Base-by-base conservation (phyloP, 2,888 invertebrate species). In the Drosophila subsilvestris region DNA sequence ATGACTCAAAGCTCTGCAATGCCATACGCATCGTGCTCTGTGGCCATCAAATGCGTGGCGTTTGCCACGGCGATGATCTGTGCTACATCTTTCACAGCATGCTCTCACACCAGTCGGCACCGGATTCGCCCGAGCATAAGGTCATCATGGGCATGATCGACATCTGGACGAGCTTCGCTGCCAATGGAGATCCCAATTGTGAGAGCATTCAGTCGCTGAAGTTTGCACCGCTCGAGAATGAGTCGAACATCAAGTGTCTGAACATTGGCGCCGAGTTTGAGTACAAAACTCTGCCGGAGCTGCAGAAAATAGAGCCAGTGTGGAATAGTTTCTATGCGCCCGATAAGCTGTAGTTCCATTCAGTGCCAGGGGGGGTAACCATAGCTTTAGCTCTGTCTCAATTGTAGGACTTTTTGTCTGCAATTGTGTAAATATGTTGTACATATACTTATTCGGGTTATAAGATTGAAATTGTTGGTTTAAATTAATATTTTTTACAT, bases 1-100 rank as follows among this genome's bases (percentile, higher is more conserved):
- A 89, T 60, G 92, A 92, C 55, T 91, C 92, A 2, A 79, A 84
- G 32, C 75, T 85, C 3, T 84, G 86, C 55, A 90, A 90, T 60
- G 80, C 88, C 43, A 89, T 90, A 44, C 81, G 89, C n/a, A 84
- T 89, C 29, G 60, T 91, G 14, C 76, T 91, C 9, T 91, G 90
- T 37, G 91, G 90, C 12, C 76, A 79, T 5, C 77, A 85, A 42
- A 59, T 90, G 22, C 78, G 84, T 0, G 92, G 92, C 10, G 89
- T 86, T 0, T 89, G 91, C 32, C 92, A 92, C 74, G 91, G 89
- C 1, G 92, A 92, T 73, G 92, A 92, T 58, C 73, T 92, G 18
- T 80, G 86, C 25, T 92, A 91, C 63, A 75, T 92, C 0, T 92
- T 91, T 54, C 86, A 89, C 29, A 86, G 89, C 27, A 84, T 89